Evolutionary conservation across 2,113 vertebrate species (phyloP).

Genomic region (Mesitornis unicolor): DNA sequence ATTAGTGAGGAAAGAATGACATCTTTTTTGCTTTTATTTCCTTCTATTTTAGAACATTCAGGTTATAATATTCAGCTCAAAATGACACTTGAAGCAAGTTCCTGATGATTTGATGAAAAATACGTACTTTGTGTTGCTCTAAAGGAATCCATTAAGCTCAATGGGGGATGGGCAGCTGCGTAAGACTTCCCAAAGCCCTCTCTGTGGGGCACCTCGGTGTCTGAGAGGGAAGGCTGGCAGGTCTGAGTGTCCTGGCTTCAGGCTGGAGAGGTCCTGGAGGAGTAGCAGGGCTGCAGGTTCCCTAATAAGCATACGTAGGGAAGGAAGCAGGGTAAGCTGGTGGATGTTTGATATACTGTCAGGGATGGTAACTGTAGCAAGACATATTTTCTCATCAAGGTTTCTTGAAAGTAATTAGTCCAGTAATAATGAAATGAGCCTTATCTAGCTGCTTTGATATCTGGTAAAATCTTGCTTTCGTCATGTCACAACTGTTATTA

Average conservation of each 20-base stretch:
- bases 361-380: not conserved
- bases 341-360: not conserved
- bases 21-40: conserved; percentile 28
- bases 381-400: not conserved
- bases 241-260: not conserved
- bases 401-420: not conserved
- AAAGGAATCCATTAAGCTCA: not conserved
- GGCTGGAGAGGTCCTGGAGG: not conserved
- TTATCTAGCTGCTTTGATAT: not conserved
- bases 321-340: not conserved
- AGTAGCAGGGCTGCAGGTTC: not conserved
- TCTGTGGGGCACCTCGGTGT: not conserved
- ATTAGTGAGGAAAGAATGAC: not conserved
- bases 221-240: not conserved
- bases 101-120: not conserved
- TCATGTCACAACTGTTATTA: fast-evolving
- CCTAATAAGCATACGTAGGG: not conserved
- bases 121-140: not conserved
- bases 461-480: not conserved
- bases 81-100: not conserved
- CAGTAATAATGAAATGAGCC: not conserved
- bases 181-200: not conserved
- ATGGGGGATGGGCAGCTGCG: not conserved
- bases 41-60: conserved; percentile 15
- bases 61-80: not conserved